Evolutionary conservation across 2,113 vertebrate species (phyloP).

Genomic region (Chaetodon auriga): DNA sequence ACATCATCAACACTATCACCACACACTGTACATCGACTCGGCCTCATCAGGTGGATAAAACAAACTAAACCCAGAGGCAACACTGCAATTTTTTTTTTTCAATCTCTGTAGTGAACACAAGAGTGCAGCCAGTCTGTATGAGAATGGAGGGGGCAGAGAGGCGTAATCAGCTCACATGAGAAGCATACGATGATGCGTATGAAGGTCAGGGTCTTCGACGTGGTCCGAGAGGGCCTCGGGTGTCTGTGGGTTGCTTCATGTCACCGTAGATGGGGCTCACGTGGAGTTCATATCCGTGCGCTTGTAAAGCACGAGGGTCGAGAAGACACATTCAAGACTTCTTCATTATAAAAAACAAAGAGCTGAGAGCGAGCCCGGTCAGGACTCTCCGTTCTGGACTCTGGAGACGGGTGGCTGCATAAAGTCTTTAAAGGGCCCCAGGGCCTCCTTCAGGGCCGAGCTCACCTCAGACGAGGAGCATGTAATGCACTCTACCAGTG

Average conservation of each 20-base stretch:
- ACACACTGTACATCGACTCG: constrained; percentile 92
- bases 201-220: constrained; percentile 39
- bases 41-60: constrained; percentile 77
- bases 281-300: constrained; percentile 70
- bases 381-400: constrained; percentile 98
- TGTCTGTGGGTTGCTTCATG: constrained; percentile 60
- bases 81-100: constrained; percentile 83
- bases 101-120: constrained; percentile 84
- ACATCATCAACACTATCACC: constrained; percentile 91
- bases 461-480: constrained; percentile 97
- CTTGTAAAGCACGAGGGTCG: constrained; percentile 57
- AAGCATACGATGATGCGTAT: constrained; percentile 71
- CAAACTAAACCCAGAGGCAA: constrained; percentile 74
- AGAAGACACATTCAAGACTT: constrained; percentile 81
- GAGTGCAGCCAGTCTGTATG: constrained; percentile 82
- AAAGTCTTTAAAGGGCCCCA: constrained; percentile 99
- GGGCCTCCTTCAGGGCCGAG: constrained; percentile 95
- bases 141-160: constrained; percentile 50
- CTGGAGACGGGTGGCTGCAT: constrained; percentile 96
- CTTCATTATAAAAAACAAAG: constrained; percentile 74
- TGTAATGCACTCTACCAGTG: constrained; percentile 97
- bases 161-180: constrained; percentile 66
- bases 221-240: constrained; percentile 14
- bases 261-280: constrained; percentile 61
- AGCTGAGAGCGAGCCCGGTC: constrained; percentile 78